Conservation (phyloP, 2,797 vertebrate species). For the Clamator glandarius region DNA sequence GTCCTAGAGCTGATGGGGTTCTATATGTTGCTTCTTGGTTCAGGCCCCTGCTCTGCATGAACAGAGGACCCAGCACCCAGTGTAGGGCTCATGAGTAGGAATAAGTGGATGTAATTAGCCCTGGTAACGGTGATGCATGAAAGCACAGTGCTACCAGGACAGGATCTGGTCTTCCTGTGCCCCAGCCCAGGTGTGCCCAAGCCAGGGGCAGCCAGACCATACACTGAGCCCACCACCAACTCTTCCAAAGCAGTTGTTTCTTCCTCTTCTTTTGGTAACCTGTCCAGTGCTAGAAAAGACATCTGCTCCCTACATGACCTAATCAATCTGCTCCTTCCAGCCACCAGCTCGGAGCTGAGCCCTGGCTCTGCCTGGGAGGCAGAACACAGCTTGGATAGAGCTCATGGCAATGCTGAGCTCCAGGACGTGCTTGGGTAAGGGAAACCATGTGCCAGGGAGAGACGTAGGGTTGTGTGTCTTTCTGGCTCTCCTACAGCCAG, state of each 20-base stretch:
- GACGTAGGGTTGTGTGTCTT: background rate
- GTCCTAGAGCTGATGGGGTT: background rate
- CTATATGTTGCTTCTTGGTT: background rate
- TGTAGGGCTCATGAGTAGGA: rapidly evolving
- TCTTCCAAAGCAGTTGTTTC: rapidly evolving
- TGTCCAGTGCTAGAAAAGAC: background rate
- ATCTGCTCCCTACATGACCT: rapidly evolving
- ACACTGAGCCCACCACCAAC: background rate
- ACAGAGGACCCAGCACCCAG: background rate
- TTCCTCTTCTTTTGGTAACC: background rate
- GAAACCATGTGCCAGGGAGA: rapidly evolving
- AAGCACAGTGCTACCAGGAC: background rate
- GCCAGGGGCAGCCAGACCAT: background rate
- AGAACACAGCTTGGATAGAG: background rate
- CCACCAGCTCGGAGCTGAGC: rapidly evolving
- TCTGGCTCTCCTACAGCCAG: background rate
- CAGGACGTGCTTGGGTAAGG: background rate
- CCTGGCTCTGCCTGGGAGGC: rapidly evolving
- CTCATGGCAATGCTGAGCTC: background rate
- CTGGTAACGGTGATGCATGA: rapidly evolving
- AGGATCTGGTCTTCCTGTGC: background rate
- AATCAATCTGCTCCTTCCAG: rapidly evolving
- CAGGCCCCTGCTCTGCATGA: background rate
- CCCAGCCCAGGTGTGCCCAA: background rate
- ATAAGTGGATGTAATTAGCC: background rate